phyloP scores from a whole-genome alignment of 2,888 invertebrate species.

The Desoria tigrina region DNA sequence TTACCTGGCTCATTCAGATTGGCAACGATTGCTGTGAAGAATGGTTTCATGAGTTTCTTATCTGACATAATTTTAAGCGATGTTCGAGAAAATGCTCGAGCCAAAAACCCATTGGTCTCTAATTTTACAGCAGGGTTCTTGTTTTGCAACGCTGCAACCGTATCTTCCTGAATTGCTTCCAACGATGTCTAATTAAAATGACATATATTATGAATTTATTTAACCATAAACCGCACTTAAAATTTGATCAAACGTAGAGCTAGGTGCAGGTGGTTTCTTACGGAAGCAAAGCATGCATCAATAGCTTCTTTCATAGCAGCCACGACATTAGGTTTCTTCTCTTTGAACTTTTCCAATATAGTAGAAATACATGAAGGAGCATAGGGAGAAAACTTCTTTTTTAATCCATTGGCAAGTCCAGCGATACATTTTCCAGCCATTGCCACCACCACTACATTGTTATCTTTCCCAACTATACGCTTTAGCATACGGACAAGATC shows the following conservation, averaged over 20 bases:
- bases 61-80: constrained; percentile 70
- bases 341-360: constrained; percentile 93
- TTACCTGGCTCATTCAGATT: constrained; percentile 75
- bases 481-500: constrained; percentile 83
- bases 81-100: constrained; percentile 77
- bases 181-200: constrained; percentile 67
- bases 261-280: too few relatives aligned
- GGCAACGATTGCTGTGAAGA: constrained; percentile 75
- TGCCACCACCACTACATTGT: constrained; percentile 90
- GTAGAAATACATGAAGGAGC: constrained; percentile 73
- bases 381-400: constrained; percentile 83
- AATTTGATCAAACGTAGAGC: too few relatives aligned
- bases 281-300: constrained; percentile 80
- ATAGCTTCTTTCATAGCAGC: constrained; percentile 81
- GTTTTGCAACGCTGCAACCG: constrained; percentile 80
- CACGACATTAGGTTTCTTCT: constrained; percentile 91
- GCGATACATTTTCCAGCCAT: constrained; percentile 80
- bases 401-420: constrained; percentile 79
- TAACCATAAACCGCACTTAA: too few relatives aligned
- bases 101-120: constrained; percentile 80
- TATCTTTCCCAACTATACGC: constrained; percentile 87
- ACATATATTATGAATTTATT: not conserved
- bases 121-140: constrained; percentile 89
- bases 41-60: constrained; percentile 85
- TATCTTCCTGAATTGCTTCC: constrained; percentile 82